phyloP scores from a whole-genome alignment of 2,888 invertebrate species.

The Limnephilus auricula region DNA sequence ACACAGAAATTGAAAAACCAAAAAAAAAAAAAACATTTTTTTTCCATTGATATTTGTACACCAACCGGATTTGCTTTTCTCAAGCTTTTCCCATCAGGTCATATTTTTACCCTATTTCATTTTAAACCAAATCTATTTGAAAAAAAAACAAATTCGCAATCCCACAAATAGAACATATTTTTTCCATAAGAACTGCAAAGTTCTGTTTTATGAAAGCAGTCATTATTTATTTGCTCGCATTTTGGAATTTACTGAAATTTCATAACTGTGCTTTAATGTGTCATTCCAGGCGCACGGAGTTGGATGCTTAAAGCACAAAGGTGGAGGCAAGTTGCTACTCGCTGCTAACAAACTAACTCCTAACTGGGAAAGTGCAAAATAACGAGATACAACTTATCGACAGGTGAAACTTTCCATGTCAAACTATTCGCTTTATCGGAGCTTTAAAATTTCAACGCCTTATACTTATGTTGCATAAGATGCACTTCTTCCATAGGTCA shows the following conservation, averaged over 20 bases:
- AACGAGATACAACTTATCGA: slow-evolving; percentile 49
- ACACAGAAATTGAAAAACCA: background rate
- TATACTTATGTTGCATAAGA: background rate
- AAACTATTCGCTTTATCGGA: slow-evolving; percentile 19
- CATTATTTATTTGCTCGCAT: background rate
- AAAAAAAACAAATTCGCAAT: too few relatives aligned
- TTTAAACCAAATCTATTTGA: too few relatives aligned
- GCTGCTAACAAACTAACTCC: background rate
- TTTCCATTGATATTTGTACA: too few relatives aligned
- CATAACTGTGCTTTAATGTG: background rate
- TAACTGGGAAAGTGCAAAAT: slow-evolving; percentile 43
- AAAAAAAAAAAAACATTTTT: too few relatives aligned
- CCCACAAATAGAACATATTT: too few relatives aligned
- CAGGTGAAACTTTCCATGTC: slow-evolving; percentile 32
- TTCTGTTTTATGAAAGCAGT: background rate
- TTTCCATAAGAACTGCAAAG: too few relatives aligned
- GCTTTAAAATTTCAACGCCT: background rate
- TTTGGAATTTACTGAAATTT: background rate
- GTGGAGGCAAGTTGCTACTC: slow-evolving; percentile 7
- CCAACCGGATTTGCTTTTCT: too few relatives aligned
- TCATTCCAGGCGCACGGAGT: background rate
- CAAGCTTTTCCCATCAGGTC: too few relatives aligned
- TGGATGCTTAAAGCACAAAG: background rate
- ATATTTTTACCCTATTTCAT: too few relatives aligned
- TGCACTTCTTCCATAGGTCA: background rate